Percentiles rank a stretch among this genome's conserved stretches.
These are phyloP conservation scores for Danionella dracula DNA, from an alignment of 2,797 vertebrate genomes.

Conservation along the genomic window DNA sequence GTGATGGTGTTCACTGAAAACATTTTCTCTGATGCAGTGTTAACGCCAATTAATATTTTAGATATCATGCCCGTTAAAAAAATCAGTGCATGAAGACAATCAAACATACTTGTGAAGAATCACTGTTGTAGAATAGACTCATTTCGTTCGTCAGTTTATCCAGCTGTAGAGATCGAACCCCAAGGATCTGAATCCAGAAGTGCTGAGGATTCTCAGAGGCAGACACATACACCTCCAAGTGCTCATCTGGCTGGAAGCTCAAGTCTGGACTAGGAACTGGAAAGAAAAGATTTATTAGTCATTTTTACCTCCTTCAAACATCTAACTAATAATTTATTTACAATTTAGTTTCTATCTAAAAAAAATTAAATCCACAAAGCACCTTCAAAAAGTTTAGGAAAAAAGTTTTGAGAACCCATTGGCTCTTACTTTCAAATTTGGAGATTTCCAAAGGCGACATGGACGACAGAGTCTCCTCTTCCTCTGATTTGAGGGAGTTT, in stretches of 20 bases:
- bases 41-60: no score
- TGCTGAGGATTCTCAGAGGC: constrained; percentile 80
- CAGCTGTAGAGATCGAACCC: constrained; percentile 79
- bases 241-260: constrained; percentile 81
- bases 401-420: no score
- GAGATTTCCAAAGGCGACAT: constrained; percentile 58
- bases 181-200: constrained; percentile 91
- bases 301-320: not conserved
- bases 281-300: not conserved
- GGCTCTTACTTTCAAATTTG: constrained; percentile 79
- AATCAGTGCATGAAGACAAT: no score
- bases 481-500: constrained; percentile 28
- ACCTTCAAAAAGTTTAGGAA: no score
- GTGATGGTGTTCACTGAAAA: no score
- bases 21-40: no score
- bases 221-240: constrained; percentile 85
- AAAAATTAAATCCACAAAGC: not conserved
- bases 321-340: no score
- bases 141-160: constrained; percentile 83
- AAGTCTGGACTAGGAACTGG: constrained; percentile 87
- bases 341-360: not conserved
- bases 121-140: constrained; percentile 71
- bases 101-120: constrained; percentile 55
- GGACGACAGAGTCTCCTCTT: constrained; percentile 50
- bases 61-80: no score